A percentile compares a stretch with the other conserved stretches of the same genome.
Evolutionary conservation across 1,140 invertebrate species (phyloP).

Genomic region (Diabrotica undecimpunctata): DNA sequence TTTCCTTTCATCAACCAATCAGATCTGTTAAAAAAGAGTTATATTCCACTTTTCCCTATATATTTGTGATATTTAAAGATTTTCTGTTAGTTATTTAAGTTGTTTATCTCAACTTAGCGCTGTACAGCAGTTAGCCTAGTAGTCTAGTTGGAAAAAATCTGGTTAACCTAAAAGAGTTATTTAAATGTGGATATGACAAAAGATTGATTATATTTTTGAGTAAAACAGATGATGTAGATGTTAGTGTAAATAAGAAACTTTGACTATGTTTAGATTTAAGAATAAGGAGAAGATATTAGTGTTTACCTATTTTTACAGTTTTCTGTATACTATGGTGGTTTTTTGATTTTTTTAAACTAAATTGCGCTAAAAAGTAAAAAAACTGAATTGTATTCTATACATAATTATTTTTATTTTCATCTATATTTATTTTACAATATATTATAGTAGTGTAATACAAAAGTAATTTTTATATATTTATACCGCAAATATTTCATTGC

Average conservation of each 20-base stretch:
- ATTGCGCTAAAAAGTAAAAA: too few species aligned
- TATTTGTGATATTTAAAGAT: not conserved
- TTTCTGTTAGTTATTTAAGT: not conserved
- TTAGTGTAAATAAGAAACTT: not conserved
- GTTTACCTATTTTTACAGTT: too few species aligned
- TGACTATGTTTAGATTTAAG: not conserved
- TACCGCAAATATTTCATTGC: too few species aligned
- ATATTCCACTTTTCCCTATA: not conserved
- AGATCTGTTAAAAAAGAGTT: not conserved
- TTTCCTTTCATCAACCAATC: too few species aligned
- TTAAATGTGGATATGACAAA: not conserved
- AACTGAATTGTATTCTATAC: too few species aligned
- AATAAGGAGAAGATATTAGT: too few species aligned
- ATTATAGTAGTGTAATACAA: too few species aligned
- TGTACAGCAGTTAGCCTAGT: not conserved
- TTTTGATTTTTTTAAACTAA: too few species aligned
- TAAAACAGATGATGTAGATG: not conserved
- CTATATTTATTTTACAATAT: too few species aligned
- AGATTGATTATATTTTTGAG: slow-evolving; percentile 1
- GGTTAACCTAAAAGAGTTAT: not conserved
- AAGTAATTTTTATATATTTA: too few species aligned
- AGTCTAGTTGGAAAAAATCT: not conserved
- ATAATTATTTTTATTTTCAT: too few species aligned
- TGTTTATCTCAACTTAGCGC: not conserved
- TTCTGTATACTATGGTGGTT: too few species aligned